Percentiles rank a stretch among this genome's conserved stretches.
Conservation (phyloP, 2,797 vertebrate genomes). For the Onychomys torridus region DNA sequence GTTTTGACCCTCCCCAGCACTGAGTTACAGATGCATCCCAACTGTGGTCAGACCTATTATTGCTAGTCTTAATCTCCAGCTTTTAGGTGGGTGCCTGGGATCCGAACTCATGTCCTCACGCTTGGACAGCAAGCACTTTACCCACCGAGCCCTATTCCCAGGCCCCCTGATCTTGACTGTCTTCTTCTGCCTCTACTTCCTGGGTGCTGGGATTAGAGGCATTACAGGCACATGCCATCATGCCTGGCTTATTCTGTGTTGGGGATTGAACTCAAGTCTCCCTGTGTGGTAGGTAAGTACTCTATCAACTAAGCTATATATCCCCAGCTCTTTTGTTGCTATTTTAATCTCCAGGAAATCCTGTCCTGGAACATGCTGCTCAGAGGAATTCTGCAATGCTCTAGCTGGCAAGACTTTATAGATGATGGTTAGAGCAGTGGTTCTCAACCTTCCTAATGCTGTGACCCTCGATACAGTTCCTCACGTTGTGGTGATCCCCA, state of each 20-base stretch:
- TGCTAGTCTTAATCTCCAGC: not conserved
- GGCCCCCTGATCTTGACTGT: not conserved
- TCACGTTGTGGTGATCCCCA: not conserved
- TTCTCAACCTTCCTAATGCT: not conserved
- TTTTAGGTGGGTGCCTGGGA: not conserved
- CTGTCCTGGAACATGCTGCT: not conserved
- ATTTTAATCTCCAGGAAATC: conserved; percentile 55
- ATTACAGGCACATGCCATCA: not conserved
- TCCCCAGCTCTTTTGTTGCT: not conserved
- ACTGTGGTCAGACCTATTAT: not conserved
- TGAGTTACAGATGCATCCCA: not conserved
- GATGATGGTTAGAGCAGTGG: not conserved
- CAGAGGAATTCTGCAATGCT: conserved; percentile 45
- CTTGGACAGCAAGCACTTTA: not conserved
- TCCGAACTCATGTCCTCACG: not conserved
- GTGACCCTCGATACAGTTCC: not conserved
- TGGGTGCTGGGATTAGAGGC: not conserved
- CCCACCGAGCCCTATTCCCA: not conserved
- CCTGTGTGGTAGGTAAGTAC: not conserved
- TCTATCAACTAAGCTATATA: not conserved
- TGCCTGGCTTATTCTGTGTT: not conserved
- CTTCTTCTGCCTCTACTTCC: not conserved
- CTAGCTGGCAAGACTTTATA: conserved; percentile 45
- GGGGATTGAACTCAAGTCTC: not conserved
- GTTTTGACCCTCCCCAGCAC: not conserved